A percentile compares a stretch with the other conserved stretches of the same genome.
Evolutionary conservation across 1,140 invertebrate species (phyloP).

Genomic region (Pseudomyrmex gracilis): DNA sequence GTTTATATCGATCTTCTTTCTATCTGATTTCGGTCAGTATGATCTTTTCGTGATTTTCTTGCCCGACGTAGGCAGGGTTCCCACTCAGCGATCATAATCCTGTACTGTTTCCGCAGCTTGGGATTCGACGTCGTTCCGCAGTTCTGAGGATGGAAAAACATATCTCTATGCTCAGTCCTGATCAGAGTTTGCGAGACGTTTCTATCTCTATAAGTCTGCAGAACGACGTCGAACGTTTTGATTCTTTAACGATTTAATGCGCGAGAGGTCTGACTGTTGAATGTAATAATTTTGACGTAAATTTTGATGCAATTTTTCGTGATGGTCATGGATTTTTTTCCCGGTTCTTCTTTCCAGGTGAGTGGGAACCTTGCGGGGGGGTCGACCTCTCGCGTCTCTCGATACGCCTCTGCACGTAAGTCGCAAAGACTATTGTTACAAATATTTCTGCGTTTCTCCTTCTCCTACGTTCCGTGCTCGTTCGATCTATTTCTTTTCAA

Average conservation of each 20-base stretch:
- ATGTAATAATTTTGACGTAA: slow-evolving; percentile 61
- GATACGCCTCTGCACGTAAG: slow-evolving; percentile 84
- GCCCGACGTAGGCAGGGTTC: slow-evolving; percentile 79
- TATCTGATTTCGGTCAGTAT: background rate
- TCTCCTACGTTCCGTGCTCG: slow-evolving; percentile 49
- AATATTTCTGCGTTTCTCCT: slow-evolving; percentile 64
- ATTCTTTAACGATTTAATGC: background rate
- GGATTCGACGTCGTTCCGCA: background rate
- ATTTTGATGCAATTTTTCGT: slow-evolving; percentile 61
- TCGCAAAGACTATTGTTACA: slow-evolving; percentile 79
- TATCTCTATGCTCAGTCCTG: background rate
- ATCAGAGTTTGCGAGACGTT: background rate
- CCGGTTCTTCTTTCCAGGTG: slow-evolving; percentile 85
- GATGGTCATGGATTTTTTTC: slow-evolving; percentile 83
- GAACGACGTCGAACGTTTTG: background rate
- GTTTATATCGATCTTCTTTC: slow-evolving; percentile 29
- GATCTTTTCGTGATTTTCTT: slow-evolving; percentile 31
- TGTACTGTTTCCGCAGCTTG: slow-evolving; percentile 9
- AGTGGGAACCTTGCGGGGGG: slow-evolving; percentile 85
- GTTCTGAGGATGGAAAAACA: background rate
- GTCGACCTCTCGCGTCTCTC: slow-evolving; percentile 83
- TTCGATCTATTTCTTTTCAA: slow-evolving; percentile 24
- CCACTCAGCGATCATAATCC: slow-evolving; percentile 79
- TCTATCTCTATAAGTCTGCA: background rate
- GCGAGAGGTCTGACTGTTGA: slow-evolving; percentile 18